phyloP scores from a whole-genome alignment of 2,113 vertebrate species.

The Nipponia nippon region DNA sequence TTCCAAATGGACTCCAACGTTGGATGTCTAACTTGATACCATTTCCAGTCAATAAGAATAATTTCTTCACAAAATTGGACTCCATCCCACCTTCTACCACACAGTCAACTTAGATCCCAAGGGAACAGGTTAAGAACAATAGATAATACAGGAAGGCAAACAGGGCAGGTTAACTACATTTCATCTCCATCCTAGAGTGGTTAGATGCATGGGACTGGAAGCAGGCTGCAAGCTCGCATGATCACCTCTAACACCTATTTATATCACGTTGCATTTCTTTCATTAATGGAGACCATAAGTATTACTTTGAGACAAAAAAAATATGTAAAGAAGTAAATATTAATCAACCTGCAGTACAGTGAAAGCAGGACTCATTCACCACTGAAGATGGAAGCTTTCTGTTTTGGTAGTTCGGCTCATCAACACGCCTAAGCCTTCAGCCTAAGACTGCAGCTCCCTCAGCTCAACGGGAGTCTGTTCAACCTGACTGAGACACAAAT shows the following conservation, averaged over 20 bases:
- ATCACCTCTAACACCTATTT: background rate
- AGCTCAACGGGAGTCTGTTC: background rate
- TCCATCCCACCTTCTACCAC: background rate
- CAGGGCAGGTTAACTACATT: background rate
- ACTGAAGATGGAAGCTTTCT: background rate
- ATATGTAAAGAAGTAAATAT: background rate
- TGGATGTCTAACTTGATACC: background rate
- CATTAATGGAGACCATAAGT: background rate
- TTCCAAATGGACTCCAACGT: background rate
- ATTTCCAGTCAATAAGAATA: background rate
- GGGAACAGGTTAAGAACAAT: background rate
- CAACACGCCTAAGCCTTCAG: background rate
- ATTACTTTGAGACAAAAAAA: background rate
- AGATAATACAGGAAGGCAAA: background rate
- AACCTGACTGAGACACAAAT: background rate
- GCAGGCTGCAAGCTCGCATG: background rate
- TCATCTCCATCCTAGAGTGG: background rate
- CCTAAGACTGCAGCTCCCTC: background rate
- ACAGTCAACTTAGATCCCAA: background rate
- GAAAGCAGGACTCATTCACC: background rate
- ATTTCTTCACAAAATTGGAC: background rate
- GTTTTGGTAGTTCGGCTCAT: background rate
- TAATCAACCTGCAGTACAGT: background rate
- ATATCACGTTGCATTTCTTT: background rate
- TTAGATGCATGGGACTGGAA: background rate